Percentiles rank a stretch among this genome's conserved stretches.
Conservation (phyloP, 2,888 invertebrate genomes). For the Cryptophagus acutangulus region DNA sequence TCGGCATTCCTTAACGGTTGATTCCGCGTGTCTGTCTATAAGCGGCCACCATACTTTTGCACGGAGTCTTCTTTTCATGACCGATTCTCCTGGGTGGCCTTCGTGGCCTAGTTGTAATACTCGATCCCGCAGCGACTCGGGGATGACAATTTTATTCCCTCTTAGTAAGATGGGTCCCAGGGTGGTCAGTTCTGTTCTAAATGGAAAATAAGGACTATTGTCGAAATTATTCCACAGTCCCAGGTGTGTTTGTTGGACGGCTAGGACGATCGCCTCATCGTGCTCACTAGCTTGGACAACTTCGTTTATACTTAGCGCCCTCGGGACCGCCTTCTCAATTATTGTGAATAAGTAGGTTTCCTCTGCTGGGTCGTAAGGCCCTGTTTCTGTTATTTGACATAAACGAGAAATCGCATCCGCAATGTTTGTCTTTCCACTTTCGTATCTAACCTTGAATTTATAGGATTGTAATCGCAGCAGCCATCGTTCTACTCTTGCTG, state of each 20-base stretch:
- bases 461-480: constrained; percentile 17
- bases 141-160: constrained; percentile 23
- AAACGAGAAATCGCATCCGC: constrained; percentile 19
- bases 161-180: constrained; percentile 23
- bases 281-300: constrained; percentile 15
- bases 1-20: constrained; percentile 17
- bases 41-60: constrained; percentile 26
- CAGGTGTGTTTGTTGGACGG: no score
- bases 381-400: constrained; percentile 13
- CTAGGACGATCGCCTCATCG: constrained; percentile 12
- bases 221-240: constrained; percentile 12
- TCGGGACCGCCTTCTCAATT: constrained; percentile 18
- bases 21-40: constrained; percentile 19
- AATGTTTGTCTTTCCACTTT: constrained; percentile 15
- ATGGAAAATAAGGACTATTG: constrained; percentile 19
- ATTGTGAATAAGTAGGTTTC: constrained; percentile 20
- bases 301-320: constrained; percentile 18
- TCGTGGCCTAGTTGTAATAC: constrained; percentile 26
- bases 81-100: constrained; percentile 28
- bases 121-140: constrained; percentile 14
- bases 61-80: constrained; percentile 25
- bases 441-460: constrained; percentile 14
- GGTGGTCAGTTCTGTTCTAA: constrained; percentile 20
- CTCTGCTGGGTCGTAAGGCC: constrained; percentile 19
- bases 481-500: constrained; percentile 17